Evolutionary conservation across 1,140 invertebrate genomes (phyloP).

Genomic region (Plectrocnemia conspersa): DNA sequence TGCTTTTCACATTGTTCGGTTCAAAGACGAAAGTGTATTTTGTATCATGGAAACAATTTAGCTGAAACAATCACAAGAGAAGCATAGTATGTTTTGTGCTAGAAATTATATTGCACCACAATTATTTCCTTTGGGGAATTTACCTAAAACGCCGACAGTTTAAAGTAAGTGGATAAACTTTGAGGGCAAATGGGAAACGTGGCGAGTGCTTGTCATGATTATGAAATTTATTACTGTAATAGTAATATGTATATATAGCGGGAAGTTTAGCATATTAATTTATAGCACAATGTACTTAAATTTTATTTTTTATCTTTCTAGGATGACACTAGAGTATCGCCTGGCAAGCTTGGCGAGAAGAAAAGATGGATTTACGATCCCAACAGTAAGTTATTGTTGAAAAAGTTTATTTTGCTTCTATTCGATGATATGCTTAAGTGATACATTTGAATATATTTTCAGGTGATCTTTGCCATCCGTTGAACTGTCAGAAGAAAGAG

Average conservation of each 20-base stretch:
- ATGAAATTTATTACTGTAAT: slow-evolving; percentile 7
- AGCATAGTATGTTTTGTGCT: too few species aligned
- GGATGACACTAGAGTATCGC: slow-evolving; percentile 27
- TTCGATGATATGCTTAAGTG: not conserved
- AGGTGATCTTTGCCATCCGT: slow-evolving; percentile 80
- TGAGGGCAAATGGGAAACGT: not conserved
- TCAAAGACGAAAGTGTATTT: too few species aligned
- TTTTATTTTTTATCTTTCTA: slow-evolving; percentile 15
- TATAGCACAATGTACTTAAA: not conserved
- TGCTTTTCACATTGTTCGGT: too few species aligned
- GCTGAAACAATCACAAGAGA: too few species aligned
- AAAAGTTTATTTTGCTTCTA: slow-evolving; percentile 18
- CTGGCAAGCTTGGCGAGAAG: slow-evolving; percentile 46
- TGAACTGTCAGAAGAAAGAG: slow-evolving; percentile 85
- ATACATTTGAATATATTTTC: slow-evolving; percentile 34
- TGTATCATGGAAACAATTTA: too few species aligned
- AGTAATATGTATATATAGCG: not conserved
- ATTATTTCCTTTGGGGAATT: slow-evolving; percentile 17
- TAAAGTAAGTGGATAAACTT: too few species aligned
- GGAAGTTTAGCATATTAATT: not conserved
- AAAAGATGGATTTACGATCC: slow-evolving; percentile 73
- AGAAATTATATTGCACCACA: too few species aligned
- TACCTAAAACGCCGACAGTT: slow-evolving; percentile 10
- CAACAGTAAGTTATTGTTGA: slow-evolving; percentile 58
- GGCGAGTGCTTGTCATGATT: slow-evolving; percentile 5